Percentiles rank a stretch among this genome's conserved stretches.
phyloP scores from a whole-genome alignment of 2,797 vertebrate genomes.

The Artibeus lituratus region DNA sequence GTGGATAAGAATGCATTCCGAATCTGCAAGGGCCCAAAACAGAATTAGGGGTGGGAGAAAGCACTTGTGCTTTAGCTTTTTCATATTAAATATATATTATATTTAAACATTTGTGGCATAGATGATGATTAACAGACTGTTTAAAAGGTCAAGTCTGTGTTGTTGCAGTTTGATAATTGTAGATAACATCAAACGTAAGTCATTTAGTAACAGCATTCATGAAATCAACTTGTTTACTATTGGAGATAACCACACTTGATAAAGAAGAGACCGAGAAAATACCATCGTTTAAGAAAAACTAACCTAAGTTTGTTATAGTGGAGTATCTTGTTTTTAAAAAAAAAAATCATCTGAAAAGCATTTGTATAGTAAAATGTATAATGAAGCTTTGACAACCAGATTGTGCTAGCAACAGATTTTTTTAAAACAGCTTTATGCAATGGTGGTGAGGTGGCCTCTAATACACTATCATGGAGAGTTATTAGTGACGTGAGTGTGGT shows the following conservation, averaged over 20 bases:
- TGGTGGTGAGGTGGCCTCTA: slow-evolving; percentile 63
- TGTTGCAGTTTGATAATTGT: slow-evolving; percentile 85
- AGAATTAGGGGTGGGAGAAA: slow-evolving; percentile 79
- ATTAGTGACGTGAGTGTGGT: background rate
- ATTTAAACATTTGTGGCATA: slow-evolving; percentile 88
- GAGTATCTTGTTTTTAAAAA: slow-evolving; percentile 76
- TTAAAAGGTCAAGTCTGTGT: slow-evolving; percentile 81
- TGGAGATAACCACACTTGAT: slow-evolving; percentile 80
- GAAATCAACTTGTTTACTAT: slow-evolving; percentile 81
- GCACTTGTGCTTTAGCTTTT: slow-evolving; percentile 87
- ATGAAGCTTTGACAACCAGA: slow-evolving; percentile 80
- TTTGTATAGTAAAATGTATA: slow-evolving; percentile 83
- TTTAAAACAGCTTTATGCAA: slow-evolving; percentile 48
- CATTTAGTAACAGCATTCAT: slow-evolving; percentile 83
- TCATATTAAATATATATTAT: slow-evolving; percentile 86
- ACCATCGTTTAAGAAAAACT: slow-evolving; percentile 75
- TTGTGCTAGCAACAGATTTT: slow-evolving; percentile 65
- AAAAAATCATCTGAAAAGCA: slow-evolving; percentile 83
- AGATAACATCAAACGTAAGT: slow-evolving; percentile 83
- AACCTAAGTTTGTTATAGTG: slow-evolving; percentile 76
- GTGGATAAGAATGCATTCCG: slow-evolving; percentile 86
- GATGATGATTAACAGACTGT: slow-evolving; percentile 84
- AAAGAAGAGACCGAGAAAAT: slow-evolving; percentile 81
- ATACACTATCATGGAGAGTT: slow-evolving; percentile 39
- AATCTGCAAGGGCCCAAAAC: slow-evolving; percentile 83